phyloP scores from a whole-genome alignment of 2,113 vertebrate genomes.

The Microtus pennsylvanicus region DNA sequence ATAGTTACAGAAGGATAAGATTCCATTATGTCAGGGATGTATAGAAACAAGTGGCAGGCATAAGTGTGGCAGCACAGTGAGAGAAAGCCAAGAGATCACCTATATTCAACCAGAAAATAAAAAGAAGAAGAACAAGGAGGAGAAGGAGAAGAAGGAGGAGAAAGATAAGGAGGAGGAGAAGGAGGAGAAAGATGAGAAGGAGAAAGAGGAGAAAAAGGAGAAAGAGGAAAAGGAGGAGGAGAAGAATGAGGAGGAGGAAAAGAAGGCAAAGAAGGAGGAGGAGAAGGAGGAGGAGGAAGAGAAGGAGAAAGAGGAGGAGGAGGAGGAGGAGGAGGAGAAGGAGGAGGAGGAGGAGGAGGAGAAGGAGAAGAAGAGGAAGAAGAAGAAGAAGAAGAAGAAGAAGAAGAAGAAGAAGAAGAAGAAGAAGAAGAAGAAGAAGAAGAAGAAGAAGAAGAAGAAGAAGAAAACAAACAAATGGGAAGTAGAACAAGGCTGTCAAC shows the following conservation, averaged over 20 bases:
- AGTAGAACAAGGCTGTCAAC: background rate
- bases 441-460: background rate
- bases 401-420: background rate
- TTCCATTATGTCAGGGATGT: background rate
- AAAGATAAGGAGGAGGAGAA: too few species aligned
- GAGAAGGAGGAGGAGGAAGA: fast-evolving
- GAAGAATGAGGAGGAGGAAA: fast-evolving
- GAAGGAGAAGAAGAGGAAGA: too few species aligned
- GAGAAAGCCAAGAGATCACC: background rate
- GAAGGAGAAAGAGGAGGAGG: fast-evolving
- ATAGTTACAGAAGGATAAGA: background rate
- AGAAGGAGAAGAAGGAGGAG: too few species aligned
- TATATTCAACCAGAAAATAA: background rate
- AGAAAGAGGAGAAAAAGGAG: too few species aligned
- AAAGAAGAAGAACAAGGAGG: too few species aligned
- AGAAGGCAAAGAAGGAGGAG: fast-evolving
- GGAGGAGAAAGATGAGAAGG: fast-evolving
- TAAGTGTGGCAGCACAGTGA: background rate
- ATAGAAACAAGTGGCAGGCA: background rate
- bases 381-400: background rate
- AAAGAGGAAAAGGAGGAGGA: too few species aligned
- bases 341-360: background rate
- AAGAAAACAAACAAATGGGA: background rate
- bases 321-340: too few species aligned
- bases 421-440: too few species aligned